Evolutionary conservation across 1,140 invertebrate species (phyloP).

Genomic region (Oedothorax gibbosus): DNA sequence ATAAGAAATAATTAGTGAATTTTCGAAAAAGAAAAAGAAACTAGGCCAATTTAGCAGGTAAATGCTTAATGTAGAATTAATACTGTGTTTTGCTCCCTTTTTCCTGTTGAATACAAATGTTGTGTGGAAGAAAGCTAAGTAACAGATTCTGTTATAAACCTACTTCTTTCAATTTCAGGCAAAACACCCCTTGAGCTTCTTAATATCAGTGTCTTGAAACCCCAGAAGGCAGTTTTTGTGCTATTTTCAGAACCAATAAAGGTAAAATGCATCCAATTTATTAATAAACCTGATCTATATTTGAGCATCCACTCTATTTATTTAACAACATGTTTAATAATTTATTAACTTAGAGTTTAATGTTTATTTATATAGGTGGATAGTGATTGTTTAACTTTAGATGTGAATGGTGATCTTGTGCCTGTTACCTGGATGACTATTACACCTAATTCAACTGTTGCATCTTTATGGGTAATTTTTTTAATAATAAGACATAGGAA

Average conservation of each 20-base stretch:
- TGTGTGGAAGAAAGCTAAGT: no score
- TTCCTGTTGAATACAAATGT: no score
- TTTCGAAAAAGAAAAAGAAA: no score
- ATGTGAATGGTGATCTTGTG: constrained; percentile 67
- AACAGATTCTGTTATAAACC: no score
- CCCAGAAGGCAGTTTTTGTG: constrained; percentile 13
- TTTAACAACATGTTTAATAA: neutral
- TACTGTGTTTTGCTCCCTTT: no score
- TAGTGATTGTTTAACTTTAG: constrained; percentile 59
- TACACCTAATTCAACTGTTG: neutral
- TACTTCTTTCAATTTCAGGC: neutral
- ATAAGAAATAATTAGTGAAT: no score
- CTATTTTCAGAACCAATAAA: constrained; percentile 41
- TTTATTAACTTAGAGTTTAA: neutral
- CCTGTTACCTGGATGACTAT: constrained; percentile 33
- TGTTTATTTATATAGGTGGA: constrained; percentile 65
- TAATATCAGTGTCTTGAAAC: constrained; percentile 40
- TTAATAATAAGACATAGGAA: no score
- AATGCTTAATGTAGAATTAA: no score
- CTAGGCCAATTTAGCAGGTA: no score
- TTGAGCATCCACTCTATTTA: neutral
- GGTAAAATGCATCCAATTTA: constrained; percentile 6
- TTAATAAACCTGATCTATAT: no score
- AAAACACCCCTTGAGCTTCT: constrained; percentile 33
- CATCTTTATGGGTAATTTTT: constrained; percentile 13